Conservation (phyloP, 2,888 invertebrate genomes). For the Diaprepes abbreviatus region DNA sequence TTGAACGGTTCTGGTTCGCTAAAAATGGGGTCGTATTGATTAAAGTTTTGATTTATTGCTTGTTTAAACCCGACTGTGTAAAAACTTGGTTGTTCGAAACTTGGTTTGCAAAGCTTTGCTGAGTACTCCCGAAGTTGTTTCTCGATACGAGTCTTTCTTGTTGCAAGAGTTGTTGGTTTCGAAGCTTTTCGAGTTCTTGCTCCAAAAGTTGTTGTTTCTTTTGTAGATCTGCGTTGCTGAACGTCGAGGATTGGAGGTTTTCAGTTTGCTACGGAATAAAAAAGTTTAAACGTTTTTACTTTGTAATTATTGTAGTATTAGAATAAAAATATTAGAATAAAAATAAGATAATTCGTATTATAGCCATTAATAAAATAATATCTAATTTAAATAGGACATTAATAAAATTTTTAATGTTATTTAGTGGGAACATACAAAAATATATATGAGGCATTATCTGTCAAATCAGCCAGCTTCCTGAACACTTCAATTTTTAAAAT, state of each 20-base stretch:
- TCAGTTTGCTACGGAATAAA: neutral
- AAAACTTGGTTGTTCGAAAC: slow-evolving; percentile 54
- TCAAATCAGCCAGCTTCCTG: no score
- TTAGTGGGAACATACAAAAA: no score
- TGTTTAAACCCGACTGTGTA: slow-evolving; percentile 63
- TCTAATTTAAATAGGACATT: no score
- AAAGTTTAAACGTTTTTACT: neutral
- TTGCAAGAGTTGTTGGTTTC: slow-evolving; percentile 67
- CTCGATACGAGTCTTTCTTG: slow-evolving; percentile 43
- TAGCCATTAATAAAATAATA: no score
- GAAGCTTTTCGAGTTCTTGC: slow-evolving; percentile 76
- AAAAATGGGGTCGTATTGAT: slow-evolving; percentile 46
- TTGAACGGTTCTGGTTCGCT: slow-evolving; percentile 44
- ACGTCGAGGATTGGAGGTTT: slow-evolving; percentile 20
- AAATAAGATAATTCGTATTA: no score
- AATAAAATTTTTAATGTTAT: no score
- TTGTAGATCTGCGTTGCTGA: slow-evolving; percentile 32
- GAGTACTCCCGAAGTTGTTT: neutral
- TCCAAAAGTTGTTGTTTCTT: slow-evolving; percentile 69
- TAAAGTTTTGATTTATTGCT: slow-evolving; percentile 50
- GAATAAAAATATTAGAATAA: no score
- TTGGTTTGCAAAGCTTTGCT: neutral
- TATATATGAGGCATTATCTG: no score
- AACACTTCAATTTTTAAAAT: no score
- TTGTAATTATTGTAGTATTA: no score